These are phyloP conservation scores for Anthopleura sola DNA, from an alignment of 64 coral and sea anemone species.

Conservation along the genomic window DNA sequence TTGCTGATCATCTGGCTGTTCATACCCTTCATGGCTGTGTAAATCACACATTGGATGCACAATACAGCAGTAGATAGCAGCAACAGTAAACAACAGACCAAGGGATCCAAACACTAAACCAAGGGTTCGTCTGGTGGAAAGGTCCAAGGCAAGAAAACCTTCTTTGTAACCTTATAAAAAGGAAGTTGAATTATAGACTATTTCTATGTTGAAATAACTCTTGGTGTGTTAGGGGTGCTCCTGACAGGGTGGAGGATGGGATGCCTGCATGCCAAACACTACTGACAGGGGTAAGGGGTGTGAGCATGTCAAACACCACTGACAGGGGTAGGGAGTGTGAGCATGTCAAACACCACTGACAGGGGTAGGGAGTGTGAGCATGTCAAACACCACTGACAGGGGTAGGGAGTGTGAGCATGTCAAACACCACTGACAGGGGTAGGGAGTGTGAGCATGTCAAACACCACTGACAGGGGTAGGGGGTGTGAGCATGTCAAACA, in stretches of 20 bases:
- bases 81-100: not conserved
- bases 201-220: not conserved
- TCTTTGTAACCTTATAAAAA: not conserved
- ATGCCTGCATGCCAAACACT: not conserved
- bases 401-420: not conserved
- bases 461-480: not conserved
- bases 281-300: not conserved
- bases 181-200: too few species aligned
- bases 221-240: not conserved
- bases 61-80: conserved; percentile 16
- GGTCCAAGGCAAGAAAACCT: not conserved
- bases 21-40: not conserved
- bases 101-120: not conserved
- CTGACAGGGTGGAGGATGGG: not conserved
- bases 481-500: not conserved
- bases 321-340: not conserved
- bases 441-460: not conserved
- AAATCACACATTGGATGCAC: not conserved
- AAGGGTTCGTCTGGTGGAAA: not conserved
- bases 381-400: not conserved
- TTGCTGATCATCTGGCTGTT: not conserved
- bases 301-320: not conserved
- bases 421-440: not conserved
- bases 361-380: not conserved
- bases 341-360: not conserved